phyloP scores from a whole-genome alignment of 2,888 invertebrate genomes.

The Teleogryllus oceanicus region DNA sequence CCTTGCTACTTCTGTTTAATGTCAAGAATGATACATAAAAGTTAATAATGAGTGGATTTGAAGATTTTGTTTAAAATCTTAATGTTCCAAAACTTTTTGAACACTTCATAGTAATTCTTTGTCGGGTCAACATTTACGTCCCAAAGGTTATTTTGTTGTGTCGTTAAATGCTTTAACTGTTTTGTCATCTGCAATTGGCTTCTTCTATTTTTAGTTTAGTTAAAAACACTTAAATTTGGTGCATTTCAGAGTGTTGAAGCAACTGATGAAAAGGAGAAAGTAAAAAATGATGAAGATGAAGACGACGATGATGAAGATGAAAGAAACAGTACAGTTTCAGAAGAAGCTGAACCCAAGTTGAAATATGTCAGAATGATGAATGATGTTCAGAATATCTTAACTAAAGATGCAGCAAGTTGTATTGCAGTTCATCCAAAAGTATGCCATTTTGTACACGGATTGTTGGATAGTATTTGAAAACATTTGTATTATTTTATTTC shows the following conservation, averaged over 20 bases:
- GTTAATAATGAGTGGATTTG: not conserved
- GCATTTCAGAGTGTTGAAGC: too few species aligned
- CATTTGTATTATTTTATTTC: not conserved
- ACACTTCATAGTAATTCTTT: too few species aligned
- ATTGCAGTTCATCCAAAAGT: slow-evolving; percentile 91
- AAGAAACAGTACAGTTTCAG: slow-evolving; percentile 43
- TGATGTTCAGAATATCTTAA: slow-evolving; percentile 78
- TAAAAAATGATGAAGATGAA: not conserved
- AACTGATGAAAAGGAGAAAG: not conserved
- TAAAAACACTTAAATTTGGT: too few species aligned
- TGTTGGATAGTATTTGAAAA: not conserved
- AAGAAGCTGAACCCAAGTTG: slow-evolving; percentile 78
- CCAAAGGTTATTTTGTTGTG: too few species aligned
- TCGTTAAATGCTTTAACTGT: too few species aligned
- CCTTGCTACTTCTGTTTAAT: too few species aligned
- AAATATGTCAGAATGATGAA: slow-evolving; percentile 87
- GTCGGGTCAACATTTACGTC: too few species aligned
- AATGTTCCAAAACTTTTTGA: too few species aligned
- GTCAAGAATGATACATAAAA: not conserved
- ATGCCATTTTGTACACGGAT: not conserved
- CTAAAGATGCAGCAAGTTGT: slow-evolving; percentile 84
- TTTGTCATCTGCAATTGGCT: too few species aligned
- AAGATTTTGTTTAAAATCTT: too few species aligned
- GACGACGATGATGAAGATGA: slow-evolving; percentile 38
- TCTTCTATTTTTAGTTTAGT: too few species aligned